Evolutionary conservation across 2,113 vertebrate species (phyloP), one percentile per base, ranked within the genome.

Genomic region (Brachirus orientalis): DNA sequence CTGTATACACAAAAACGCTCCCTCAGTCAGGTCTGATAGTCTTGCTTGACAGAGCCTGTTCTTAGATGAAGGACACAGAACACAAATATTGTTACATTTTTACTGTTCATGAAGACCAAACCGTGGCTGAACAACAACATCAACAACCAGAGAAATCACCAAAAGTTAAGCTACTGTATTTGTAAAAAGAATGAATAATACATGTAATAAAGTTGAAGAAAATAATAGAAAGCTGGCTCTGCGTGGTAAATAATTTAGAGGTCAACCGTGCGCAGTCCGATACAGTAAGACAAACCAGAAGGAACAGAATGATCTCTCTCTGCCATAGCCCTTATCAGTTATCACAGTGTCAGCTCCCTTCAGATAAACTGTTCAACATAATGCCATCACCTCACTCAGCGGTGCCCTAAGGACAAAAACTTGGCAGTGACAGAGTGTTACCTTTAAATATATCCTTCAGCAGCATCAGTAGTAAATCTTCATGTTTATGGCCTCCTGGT

Each of bases 361-460:
- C 19, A 56, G 33, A 81, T 84, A 79, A 80, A 83, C 60, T 17
- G 50, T 45, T 44, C 48, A 68, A 67, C 63, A 58, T 12, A 10
- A 63, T 65, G 58, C 69, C 19, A 28, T 56, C 56, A 13, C 36
- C 33, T 65, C 72, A 40, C 63, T 66, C 72, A 55, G 11, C 73
- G 35, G 44, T 52, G 67, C 68, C 72, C 74, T 45, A 28, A 77
- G 79, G 66, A 88, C 57, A 77, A 19, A 69, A 68, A 59, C 55
- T 77, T 82, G 65, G 60, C 78, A 73, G 46, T n/a, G 50, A 63
- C 69, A 82, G 63, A 78, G 47, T 52, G 72, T 77, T 76, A 71
- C 43, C 60, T 79, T 86, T 72, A 84, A 77, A 87, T 84, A 70
- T 71, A 79, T 89, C 87, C 52, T 63, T 88, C 84, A 86, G 60